Evolutionary conservation across 2,797 vertebrate genomes (phyloP).

Genomic region (Falco biarmicus): DNA sequence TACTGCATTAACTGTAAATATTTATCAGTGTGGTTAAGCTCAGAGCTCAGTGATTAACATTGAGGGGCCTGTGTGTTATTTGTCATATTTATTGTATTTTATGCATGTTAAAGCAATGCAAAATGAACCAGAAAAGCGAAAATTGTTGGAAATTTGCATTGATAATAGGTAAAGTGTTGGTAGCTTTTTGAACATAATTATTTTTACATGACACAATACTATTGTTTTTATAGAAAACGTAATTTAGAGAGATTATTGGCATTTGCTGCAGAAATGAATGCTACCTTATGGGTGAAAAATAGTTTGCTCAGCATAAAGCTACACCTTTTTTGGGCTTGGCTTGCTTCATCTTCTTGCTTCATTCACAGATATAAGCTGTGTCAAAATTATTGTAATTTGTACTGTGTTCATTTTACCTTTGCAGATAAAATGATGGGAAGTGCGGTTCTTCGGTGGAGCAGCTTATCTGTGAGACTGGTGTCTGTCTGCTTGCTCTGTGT

Average conservation of each 20-base stretch:
- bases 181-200: background rate
- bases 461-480: slow-evolving; percentile 19
- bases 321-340: background rate
- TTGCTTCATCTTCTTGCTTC: background rate
- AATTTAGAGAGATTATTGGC: background rate
- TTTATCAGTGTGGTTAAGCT: background rate
- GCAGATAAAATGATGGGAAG: slow-evolving; percentile 51
- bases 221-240: background rate
- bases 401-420: slow-evolving; percentile 7
- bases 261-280: background rate
- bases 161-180: background rate
- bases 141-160: background rate
- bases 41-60: background rate
- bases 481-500: background rate
- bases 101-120: background rate
- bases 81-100: background rate
- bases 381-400: background rate
- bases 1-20: background rate
- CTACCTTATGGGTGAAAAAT: background rate
- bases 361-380: background rate
- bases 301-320: background rate
- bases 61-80: background rate
- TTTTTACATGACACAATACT: background rate
- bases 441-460: background rate
- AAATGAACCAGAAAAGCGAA: background rate